Base-by-base conservation (phyloP, 2,888 invertebrate species). In the Spodoptera exigua region DNA sequence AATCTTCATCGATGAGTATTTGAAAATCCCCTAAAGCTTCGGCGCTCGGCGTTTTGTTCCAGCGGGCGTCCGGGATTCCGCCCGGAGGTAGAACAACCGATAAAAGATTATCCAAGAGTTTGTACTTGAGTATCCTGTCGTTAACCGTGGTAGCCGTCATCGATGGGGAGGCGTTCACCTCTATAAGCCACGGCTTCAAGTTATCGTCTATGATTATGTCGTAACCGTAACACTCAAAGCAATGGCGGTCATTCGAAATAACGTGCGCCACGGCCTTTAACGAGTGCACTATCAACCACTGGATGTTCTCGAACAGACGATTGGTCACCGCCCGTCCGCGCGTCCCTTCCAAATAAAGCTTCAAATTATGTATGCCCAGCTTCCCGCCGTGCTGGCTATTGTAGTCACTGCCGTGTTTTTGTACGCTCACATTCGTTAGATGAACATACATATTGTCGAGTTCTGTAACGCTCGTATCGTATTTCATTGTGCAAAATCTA, bases 321-420 rank as follows among this genome's bases (percentile, higher is more conserved):
- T 98, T 97, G 0, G 98, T 98, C 0, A 98, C 97, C 61, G 95
- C 95, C 86, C 97, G 97, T 3, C 98, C 98, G 45, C 97, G 95
- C 0, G 98, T 98, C 67, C 98, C 98, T 88, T 98, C 98, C 78
- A 99, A 92, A 86, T 98, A 98, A 1, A 99, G 93, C 53, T 97
- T 95, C 54, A 99, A 93, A 94, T 98, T 98, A 85, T 98, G 97
- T 27, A 98, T 96, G 55, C 97, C 97, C 95, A 98, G 95, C 91
- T 99, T 99, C 0, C 99, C 99, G n/a, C 99, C 99, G 82, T 99
- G 98, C 47, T 97, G 95, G 70, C 96, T 96, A 88, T 99, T 99
- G 86, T 99, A 89, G 87, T 98, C 98, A 43, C 96, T 97, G 78
- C 98, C 98, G 83, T 98, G 98, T 89, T 98, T 99, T 89, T 99